These are phyloP conservation scores for Cistogaster globosa DNA, from an alignment of 2,888 invertebrate genomes.

Conservation along the genomic window DNA sequence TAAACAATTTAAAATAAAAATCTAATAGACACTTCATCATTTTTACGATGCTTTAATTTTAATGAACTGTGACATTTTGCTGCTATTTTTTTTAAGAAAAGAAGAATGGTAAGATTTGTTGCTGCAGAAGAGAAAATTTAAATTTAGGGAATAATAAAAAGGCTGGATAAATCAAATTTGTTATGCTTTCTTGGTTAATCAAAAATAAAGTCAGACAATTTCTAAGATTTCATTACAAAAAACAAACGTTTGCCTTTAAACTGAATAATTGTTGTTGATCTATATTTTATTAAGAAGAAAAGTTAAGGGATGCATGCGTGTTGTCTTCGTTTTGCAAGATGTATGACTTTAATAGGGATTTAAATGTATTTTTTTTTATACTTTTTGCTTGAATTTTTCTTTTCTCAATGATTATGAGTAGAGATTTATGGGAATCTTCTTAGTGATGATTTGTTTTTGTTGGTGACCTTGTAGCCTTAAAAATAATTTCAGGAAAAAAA, in stretches of 20 bases:
- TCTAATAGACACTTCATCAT: conserved; percentile 69
- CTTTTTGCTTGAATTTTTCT: conserved; percentile 15
- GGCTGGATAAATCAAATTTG: conserved; percentile 51
- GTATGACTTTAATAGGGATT: conserved; percentile 27
- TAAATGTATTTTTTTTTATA: background rate
- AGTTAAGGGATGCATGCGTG: conserved; percentile 37
- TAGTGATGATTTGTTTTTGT: conserved; percentile 50
- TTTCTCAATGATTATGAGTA: conserved; percentile 35
- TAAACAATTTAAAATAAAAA: conserved; percentile 68
- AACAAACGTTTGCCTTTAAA: conserved; percentile 45
- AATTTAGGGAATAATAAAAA: conserved; percentile 7
- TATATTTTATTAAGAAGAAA: conserved; percentile 28
- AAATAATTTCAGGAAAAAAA: background rate
- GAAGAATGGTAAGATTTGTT: conserved; percentile 44
- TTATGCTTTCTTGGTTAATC: conserved; percentile 43
- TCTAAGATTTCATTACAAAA: conserved; percentile 2
- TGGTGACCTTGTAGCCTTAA: conserved; percentile 52
- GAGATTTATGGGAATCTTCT: conserved; percentile 55
- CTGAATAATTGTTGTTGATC: conserved; percentile 63
- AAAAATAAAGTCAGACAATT: conserved; percentile 34
- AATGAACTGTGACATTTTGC: conserved; percentile 70
- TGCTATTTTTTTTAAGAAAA: conserved; percentile 10
- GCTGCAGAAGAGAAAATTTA: conserved; percentile 12
- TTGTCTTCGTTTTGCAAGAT: background rate
- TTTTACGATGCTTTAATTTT: conserved; percentile 71